Percentiles rank a stretch among this genome's conserved stretches.
Conservation (phyloP, 2,113 vertebrate species). For the Xiphorhynchus elegans region DNA sequence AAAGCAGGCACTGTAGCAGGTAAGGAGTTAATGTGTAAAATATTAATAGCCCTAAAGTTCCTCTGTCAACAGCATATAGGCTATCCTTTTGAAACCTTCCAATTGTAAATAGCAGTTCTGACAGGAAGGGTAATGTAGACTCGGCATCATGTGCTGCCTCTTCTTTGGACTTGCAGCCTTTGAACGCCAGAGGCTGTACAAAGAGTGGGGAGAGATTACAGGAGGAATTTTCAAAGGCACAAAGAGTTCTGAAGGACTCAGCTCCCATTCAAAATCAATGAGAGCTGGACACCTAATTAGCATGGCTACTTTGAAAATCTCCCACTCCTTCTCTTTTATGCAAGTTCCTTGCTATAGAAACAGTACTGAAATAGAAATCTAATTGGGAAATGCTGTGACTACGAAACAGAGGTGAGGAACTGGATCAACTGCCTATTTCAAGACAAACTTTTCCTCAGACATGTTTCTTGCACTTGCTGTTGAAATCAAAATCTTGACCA, state of each 20-base stretch:
- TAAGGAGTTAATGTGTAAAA: background rate
- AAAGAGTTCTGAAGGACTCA: background rate
- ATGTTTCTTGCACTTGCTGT: background rate
- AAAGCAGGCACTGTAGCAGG: background rate
- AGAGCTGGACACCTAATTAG: constrained; percentile 35
- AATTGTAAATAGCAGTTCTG: background rate
- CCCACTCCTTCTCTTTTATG: background rate
- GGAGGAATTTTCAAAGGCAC: constrained; percentile 18
- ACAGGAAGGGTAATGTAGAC: background rate
- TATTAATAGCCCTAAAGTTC: background rate
- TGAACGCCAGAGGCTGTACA: background rate
- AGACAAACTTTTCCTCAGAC: background rate
- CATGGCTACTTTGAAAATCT: constrained; percentile 14
- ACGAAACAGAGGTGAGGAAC: background rate
- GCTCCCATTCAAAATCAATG: constrained; percentile 15
- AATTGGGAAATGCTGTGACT: background rate
- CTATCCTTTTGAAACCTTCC: background rate
- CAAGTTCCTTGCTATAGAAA: background rate
- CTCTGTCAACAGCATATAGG: background rate
- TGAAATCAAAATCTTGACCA: background rate
- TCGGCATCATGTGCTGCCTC: background rate
- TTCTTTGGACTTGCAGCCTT: background rate
- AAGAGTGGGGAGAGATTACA: background rate
- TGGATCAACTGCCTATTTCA: background rate
- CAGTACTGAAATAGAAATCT: background rate